Evolutionary conservation across 2,113 vertebrate genomes (phyloP).

Genomic region (Elanoides forficatus): DNA sequence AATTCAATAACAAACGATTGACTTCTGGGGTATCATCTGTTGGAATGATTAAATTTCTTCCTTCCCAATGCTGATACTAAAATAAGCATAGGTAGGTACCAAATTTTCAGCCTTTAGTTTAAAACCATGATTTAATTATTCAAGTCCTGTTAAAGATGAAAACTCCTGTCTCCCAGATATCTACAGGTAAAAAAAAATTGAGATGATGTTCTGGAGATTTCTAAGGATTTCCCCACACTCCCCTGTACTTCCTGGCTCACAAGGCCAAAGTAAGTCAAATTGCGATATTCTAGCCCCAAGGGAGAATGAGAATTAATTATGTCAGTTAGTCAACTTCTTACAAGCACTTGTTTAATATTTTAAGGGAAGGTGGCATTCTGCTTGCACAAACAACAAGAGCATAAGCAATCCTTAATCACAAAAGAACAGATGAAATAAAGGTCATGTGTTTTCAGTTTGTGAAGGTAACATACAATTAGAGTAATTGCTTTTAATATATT

Average conservation of each 20-base stretch:
- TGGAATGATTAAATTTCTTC: not conserved
- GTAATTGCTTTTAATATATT: not conserved
- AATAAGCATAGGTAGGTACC: fast-evolving
- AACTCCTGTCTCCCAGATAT: not conserved
- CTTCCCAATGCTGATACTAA: not conserved
- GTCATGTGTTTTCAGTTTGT: not conserved
- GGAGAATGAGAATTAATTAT: not conserved
- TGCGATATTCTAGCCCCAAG: not conserved
- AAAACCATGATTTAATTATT: not conserved
- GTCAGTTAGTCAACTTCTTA: not conserved
- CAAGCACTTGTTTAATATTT: not conserved
- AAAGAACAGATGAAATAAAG: not conserved
- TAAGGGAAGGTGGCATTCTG: not conserved
- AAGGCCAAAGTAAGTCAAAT: not conserved
- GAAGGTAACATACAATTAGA: not conserved
- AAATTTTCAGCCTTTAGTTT: not conserved
- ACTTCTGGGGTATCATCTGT: not conserved
- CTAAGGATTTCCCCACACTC: not conserved
- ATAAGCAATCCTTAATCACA: not conserved
- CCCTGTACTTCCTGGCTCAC: not conserved
- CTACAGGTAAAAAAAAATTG: not conserved
- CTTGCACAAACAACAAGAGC: not conserved
- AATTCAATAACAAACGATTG: not conserved
- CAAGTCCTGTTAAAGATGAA: not conserved
- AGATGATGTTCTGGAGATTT: not conserved